A percentile compares a stretch with the other conserved stretches of the same genome.
Conservation (phyloP, 2,797 vertebrate genomes). For the Chelon auratus region DNA sequence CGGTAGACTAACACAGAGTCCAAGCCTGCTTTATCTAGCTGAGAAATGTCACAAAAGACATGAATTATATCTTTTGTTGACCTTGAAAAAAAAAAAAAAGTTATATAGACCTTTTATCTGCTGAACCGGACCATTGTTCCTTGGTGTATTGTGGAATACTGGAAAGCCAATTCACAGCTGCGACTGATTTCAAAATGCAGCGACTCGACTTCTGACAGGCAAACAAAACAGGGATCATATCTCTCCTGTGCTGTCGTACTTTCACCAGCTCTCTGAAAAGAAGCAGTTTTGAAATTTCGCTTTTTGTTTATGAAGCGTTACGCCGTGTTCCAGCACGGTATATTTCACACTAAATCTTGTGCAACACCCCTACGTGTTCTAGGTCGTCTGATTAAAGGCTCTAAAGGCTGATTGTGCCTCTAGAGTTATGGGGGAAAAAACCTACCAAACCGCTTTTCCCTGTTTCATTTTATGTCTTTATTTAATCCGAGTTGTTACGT, state of each 20-base stretch:
- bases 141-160: slow-evolving; percentile 29
- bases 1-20: neutral
- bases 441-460: no score
- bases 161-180: slow-evolving; percentile 45
- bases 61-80: slow-evolving; percentile 38
- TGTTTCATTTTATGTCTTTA: neutral
- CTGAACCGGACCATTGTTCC: slow-evolving; percentile 42
- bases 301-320: slow-evolving; percentile 47
- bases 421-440: neutral
- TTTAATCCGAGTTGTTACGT: neutral
- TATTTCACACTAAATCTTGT: slow-evolving; percentile 29
- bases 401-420: slow-evolving; percentile 5
- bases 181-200: slow-evolving; percentile 49
- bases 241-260: slow-evolving; percentile 32
- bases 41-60: slow-evolving; percentile 25
- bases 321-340: slow-evolving; percentile 9
- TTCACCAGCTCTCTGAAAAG: slow-evolving; percentile 36
- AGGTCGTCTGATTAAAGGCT: slow-evolving; percentile 1
- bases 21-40: slow-evolving; percentile 42
- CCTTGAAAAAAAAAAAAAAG: slow-evolving; percentile 19
- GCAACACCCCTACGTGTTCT: neutral
- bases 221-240: slow-evolving; percentile 52
- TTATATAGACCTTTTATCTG: slow-evolving; percentile 25
- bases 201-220: slow-evolving; percentile 42
- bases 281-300: slow-evolving; percentile 28